Percentiles rank a stretch among this genome's conserved stretches.
phyloP scores from a whole-genome alignment of 2,797 vertebrate genomes.

The Pitangus sulphuratus region DNA sequence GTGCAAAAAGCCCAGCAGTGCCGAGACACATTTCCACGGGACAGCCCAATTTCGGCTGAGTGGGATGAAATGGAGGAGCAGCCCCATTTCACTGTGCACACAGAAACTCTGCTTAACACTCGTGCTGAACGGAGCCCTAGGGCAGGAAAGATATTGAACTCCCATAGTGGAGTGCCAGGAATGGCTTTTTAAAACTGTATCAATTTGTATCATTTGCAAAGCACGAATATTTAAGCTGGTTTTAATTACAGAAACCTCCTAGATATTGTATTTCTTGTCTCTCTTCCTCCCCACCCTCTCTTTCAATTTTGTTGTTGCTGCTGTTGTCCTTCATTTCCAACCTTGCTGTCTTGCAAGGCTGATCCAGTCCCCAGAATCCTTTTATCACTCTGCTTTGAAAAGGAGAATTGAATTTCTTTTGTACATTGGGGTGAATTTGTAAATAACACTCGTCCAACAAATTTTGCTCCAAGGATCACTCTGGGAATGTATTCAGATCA shows the following conservation, averaged over 20 bases:
- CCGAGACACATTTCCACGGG: not conserved
- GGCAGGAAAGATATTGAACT: constrained; percentile 49
- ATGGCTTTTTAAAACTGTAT: constrained; percentile 39
- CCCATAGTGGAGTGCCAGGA: not conserved
- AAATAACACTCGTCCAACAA: constrained; percentile 41
- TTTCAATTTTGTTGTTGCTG: not conserved
- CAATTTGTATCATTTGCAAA: constrained; percentile 29
- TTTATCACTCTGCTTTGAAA: constrained; percentile 46
- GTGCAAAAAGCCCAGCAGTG: not conserved
- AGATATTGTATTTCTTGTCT: not conserved
- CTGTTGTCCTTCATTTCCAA: not conserved
- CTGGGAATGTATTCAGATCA: constrained; percentile 55
- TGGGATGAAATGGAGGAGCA: constrained; percentile 27
- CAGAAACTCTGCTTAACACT: constrained; percentile 21
- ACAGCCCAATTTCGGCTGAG: constrained; percentile 47
- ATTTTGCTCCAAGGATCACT: constrained; percentile 47
- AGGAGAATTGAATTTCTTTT: constrained; percentile 42
- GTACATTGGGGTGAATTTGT: constrained; percentile 42
- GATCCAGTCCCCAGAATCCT: constrained; percentile 21
- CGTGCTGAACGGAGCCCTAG: constrained; percentile 34
- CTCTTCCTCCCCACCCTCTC: not conserved
- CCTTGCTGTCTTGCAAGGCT: not conserved
- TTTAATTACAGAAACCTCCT: constrained; percentile 43
- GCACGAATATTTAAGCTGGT: not conserved
- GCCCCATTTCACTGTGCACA: not conserved